Evolutionary conservation across 1,140 invertebrate species (phyloP).

Genomic region (Aradophagus sp.): DNA sequence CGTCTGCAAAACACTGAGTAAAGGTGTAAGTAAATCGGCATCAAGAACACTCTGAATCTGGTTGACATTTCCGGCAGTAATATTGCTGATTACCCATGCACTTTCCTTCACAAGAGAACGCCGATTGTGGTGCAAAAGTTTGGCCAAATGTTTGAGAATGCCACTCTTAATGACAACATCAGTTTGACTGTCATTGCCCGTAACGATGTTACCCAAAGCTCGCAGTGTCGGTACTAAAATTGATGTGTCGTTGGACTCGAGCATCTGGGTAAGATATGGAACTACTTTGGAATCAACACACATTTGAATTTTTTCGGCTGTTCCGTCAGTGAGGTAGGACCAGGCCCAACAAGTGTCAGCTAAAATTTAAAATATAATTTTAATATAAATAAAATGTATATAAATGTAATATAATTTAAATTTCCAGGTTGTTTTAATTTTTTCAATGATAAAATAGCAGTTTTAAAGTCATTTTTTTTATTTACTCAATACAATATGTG

Average conservation of each 20-base stretch:
- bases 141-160: constrained; percentile 82
- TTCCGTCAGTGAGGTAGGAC: constrained; percentile 95
- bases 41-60: constrained; percentile 88
- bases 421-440: too few relatives aligned
- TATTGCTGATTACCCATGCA: constrained; percentile 89
- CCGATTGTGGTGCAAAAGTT: constrained; percentile 84
- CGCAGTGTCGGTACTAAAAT: constrained; percentile 93
- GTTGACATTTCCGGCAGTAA: constrained; percentile 83
- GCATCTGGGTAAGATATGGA: constrained; percentile 83
- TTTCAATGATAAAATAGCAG: too few relatives aligned
- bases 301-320: constrained; percentile 93
- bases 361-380: constrained; percentile 54
- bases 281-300: constrained; percentile 85
- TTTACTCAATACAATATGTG: too few relatives aligned
- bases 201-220: constrained; percentile 91
- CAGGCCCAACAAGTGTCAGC: constrained; percentile 97
- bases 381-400: neutral
- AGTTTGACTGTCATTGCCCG: constrained; percentile 89
- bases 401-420: too few relatives aligned
- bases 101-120: constrained; percentile 86
- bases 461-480: too few relatives aligned
- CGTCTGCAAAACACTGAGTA: constrained; percentile 81
- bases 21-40: constrained; percentile 79
- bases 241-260: constrained; percentile 82
- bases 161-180: constrained; percentile 90